Base-by-base conservation (phyloP, 2,888 invertebrate species). In the Bombylius discolor region DNA sequence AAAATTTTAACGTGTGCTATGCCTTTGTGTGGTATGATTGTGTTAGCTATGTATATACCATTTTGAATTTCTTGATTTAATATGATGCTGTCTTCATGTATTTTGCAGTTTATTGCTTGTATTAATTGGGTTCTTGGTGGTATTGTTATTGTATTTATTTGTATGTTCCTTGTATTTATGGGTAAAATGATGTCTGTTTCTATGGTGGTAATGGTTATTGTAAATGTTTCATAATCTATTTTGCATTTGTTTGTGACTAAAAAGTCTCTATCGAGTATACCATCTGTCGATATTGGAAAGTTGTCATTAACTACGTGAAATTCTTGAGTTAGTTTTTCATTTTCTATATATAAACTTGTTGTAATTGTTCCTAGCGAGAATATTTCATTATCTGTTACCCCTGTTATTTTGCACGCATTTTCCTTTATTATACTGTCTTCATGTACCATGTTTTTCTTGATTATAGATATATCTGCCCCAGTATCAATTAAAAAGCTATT, bases 1-100 rank as follows among this genome's bases (percentile, higher is more conserved):
- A 36, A 8, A 36, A 36, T 36, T 8, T 36, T 36, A 3, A 36
- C 8, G 4, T 36, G 54, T 58, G 53, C 53, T 54, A 55, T 42
- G 32, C 49, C 53, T 48, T 42, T 48, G 5, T 39, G 42, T 42
- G 49, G 49, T 39, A 53, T 45, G 11, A 49, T 51, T 5, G 51
- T 39, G n/a, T 51, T 51, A 3, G 51, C 51, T 13, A 51, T 44
- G 42, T 52, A 55, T 14, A 51, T 42, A n/a, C 49, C 47, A 12
- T 52, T 36, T 33, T 52, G 31, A n/a, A 57, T 52, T 49, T 57
- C 50, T 5, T 51, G 39, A 32, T 52, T 52, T 4, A 55, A 12
- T 8, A 56, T 14, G 5, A 54, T 48, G 36, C 52, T 55, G n/a
- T 58, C 58, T 55, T 57, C 49, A 34, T 23, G 6, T 33, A 52